These are phyloP conservation scores for Stegophylla sp. DNA, from an alignment of 2,888 invertebrate genomes.

Conservation along the genomic window DNA sequence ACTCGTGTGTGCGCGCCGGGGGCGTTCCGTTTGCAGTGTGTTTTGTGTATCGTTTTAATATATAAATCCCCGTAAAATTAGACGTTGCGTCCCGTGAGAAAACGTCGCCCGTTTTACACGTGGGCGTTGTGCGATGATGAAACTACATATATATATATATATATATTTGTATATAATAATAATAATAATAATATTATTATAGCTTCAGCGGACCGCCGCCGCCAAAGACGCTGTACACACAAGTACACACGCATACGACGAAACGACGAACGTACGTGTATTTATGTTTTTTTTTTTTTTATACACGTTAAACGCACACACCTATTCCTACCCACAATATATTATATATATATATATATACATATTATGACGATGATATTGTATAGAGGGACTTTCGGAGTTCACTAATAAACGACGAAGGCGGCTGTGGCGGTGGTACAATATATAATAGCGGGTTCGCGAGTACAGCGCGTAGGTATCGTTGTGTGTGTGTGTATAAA, in stretches of 20 bases:
- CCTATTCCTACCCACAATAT: no score
- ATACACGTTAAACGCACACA: no score
- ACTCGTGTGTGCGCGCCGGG: neutral
- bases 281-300: no score
- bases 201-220: slow-evolving; percentile 8
- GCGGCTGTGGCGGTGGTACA: neutral
- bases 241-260: no score
- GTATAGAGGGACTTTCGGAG: slow-evolving; percentile 30
- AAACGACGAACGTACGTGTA: neutral
- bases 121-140: slow-evolving; percentile 37
- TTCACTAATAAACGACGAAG: slow-evolving; percentile 41
- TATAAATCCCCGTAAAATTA: slow-evolving; percentile 46
- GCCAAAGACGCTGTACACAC: slow-evolving; percentile 19
- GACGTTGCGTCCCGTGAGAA: slow-evolving; percentile 55
- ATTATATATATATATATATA: no score
- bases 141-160: neutral
- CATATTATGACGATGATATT: neutral
- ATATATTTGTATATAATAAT: neutral
- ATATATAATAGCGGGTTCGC: slow-evolving; percentile 41
- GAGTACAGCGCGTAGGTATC: no score
- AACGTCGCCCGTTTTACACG: slow-evolving; percentile 50
- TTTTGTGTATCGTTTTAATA: slow-evolving; percentile 45
- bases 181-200: no score
- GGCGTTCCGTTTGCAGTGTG: slow-evolving; percentile 40
- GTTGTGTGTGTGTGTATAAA: no score